Evolutionary conservation across 2,113 vertebrate genomes (phyloP).

Genomic region (Festucalex cinctus): DNA sequence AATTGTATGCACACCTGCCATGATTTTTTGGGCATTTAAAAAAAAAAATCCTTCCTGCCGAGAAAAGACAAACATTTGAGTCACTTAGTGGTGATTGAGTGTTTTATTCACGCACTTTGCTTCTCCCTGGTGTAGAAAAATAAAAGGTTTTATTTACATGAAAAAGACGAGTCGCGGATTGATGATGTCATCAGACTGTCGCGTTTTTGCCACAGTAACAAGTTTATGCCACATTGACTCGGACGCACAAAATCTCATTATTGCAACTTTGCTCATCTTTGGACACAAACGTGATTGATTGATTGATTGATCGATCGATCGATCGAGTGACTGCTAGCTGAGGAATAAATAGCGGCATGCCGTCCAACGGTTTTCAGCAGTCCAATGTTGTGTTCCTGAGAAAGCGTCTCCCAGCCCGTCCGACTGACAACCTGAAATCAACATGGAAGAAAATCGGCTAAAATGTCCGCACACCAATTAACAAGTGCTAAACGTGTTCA

Average conservation of each 20-base stretch:
- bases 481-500: no score
- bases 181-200: background rate
- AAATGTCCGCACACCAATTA: no score
- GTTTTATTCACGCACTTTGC: background rate
- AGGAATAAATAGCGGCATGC: background rate
- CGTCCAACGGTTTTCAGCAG: background rate
- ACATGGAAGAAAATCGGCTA: background rate
- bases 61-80: no score
- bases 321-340: background rate
- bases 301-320: no score
- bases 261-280: background rate
- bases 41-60: no score
- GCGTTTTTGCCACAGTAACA: background rate
- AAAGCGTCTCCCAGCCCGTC: background rate
- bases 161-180: conserved; percentile 5
- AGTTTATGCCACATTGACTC: background rate
- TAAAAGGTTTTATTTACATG: conserved; percentile 77
- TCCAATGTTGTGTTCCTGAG: background rate
- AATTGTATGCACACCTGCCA: no score
- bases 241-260: background rate
- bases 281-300: background rate
- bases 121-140: conserved; percentile 67
- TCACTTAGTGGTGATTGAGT: background rate
- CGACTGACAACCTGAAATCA: background rate
- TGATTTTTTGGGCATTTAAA: no score